Evolutionary conservation across 2,888 invertebrate species (phyloP), one percentile per base, ranked within the genome.

Genomic region (Mechanitis messenoides): DNA sequence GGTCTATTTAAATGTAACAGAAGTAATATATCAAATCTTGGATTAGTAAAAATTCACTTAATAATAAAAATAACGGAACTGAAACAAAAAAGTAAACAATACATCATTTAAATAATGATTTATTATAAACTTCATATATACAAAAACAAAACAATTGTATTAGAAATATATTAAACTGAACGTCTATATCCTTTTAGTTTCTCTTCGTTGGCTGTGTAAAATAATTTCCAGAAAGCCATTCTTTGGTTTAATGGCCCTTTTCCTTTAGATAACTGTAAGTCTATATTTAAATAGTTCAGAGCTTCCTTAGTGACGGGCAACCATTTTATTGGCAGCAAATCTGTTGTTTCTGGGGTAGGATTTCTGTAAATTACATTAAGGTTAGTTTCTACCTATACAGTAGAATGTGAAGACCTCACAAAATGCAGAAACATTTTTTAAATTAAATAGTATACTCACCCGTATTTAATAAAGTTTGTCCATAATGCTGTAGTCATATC

Each of bases 311-410:
- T 76, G 1, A 79, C 71, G 0, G 80, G 76, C 3, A 63, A 59
- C 85, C 84, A 85, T 60, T 70, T 71, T 1, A 76, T 66, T n/a
- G 79, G 78, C 3, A 83, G 60, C 0, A 82, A 67, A 0, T 77
- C 73, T 0, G 78, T 65, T 0, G 47, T 62, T 33, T 75, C 69
- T 3, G 83, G 81, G 1, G 80, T 81, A 0, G 84, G 84, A 47
- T 84, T 74, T 9, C 65, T 65, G 60, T 12, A 62, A 65, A 11
- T 2, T 5, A 47, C 4, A 38, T 38, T 33, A 20, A 20, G 20
- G 20, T 6, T 28, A 33, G 12, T 57, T n/a, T 35, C 54, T 56
- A 46, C 33, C 28, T 38, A 9, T 53, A 53, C 12, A 31, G 12
- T 11, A 42, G 33, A n/a, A 55, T 31, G 45, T 35, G 2, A 38